Percentiles rank a stretch among this genome's conserved stretches.
Conservation (phyloP, 2,888 invertebrate genomes). For the Heteromyza rotundicornis region DNA sequence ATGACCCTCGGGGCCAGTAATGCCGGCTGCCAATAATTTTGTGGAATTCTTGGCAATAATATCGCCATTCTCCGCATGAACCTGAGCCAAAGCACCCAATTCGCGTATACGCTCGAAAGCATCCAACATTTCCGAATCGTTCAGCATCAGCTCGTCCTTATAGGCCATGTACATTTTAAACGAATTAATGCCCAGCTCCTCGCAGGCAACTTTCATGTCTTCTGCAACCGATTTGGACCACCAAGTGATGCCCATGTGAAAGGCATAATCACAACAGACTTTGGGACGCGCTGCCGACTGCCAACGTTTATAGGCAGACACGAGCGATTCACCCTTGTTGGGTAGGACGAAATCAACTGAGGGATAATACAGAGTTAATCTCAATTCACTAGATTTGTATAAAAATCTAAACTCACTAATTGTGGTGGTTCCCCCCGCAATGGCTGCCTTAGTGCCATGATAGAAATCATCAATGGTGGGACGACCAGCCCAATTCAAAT, state of each 20-base stretch:
- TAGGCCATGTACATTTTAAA: constrained; percentile 99
- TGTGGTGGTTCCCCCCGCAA: constrained; percentile 98
- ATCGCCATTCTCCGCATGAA: constrained; percentile 98
- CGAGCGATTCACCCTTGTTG: constrained; percentile 79
- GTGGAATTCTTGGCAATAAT: constrained; percentile 90
- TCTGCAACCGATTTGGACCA: constrained; percentile 82
- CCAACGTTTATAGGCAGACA: constrained; percentile 92
- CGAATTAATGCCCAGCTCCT: constrained; percentile 90
- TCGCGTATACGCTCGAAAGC: constrained; percentile 84
- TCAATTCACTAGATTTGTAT: too few species aligned
- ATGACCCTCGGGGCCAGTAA: constrained; percentile 95
- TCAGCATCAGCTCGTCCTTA: constrained; percentile 85
- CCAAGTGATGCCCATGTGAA: constrained; percentile 91
- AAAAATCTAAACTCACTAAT: constrained; percentile 82
- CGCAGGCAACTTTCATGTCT: constrained; percentile 86
- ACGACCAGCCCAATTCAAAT: constrained; percentile 92
- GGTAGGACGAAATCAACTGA: constrained; percentile 90
- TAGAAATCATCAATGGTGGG: constrained; percentile 93
- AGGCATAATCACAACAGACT: constrained; percentile 96
- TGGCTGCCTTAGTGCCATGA: constrained; percentile 94
- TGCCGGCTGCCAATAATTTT: constrained; percentile 83
- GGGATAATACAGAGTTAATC: background rate
- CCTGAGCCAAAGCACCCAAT: constrained; percentile 86
- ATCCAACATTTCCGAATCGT: constrained; percentile 87
- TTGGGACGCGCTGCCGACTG: constrained; percentile 91